Evolutionary conservation across 2,888 invertebrate genomes (phyloP), one percentile per base, ranked within the genome.

Genomic region (Poecilobothrus nobilitatus): DNA sequence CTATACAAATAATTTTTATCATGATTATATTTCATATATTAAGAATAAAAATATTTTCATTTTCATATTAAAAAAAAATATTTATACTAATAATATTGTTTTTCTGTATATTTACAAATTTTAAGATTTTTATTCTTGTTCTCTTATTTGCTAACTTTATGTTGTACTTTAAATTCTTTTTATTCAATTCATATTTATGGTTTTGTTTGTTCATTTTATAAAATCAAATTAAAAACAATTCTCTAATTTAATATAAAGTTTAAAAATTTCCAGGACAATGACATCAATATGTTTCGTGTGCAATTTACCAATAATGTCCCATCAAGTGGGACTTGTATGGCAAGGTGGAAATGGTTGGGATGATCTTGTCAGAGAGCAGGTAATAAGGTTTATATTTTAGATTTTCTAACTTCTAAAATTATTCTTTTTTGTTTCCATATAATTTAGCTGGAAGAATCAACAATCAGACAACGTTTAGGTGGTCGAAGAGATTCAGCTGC

Each of bases 211-310:
- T 34, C n/a, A 34, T 7, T 34, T 34, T 34, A 7, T 34, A 44
- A 44, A 44, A 44, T 53, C 37, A 8, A 63, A n/a, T 44, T 37
- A 22, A 66, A 66, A 53, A 63, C 44, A 63, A 41, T 8, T 20
- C 10, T 44, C 44, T 44, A 44, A 44, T 44, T 44, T 44, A 44
- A 44, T 44, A 44, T 44, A 27, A 44, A 68, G 27, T 63, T 22
- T 66, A 20, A 20, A 68, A 71, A 72, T 75, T 80, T 82, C 74
- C 89, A 94, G 94, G 89, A 93, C 91, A 81, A 93, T 94, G 93
- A 91, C 93, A 79, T 91, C 94, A 82, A 90, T 94, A 85, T 95
- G 95, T 85, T 95, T 95, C 86, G 94, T 95, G 77, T 95, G 95
- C 91, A 95, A 95, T 84, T 87, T 95, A 79, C 95, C 95, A 77